Percentiles rank a stretch among this genome's conserved stretches.
These are phyloP conservation scores for Zalophus californianus DNA, from an alignment of 2,797 vertebrate genomes.

Conservation along the genomic window DNA sequence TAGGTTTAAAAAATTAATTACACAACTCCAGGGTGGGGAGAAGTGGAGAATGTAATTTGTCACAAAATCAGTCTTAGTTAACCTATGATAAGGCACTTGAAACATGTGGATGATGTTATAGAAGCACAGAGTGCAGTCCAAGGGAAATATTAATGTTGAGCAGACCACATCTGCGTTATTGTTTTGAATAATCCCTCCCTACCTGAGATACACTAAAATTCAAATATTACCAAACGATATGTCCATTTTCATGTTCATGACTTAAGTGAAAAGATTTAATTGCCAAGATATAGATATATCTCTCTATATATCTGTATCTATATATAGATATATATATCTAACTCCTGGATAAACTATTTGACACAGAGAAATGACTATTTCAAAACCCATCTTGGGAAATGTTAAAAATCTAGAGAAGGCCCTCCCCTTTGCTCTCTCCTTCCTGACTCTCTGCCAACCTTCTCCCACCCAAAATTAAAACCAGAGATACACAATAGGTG, in stretches of 20 bases:
- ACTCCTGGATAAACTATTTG: slow-evolving; percentile 52
- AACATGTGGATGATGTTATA: not conserved
- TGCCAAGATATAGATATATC: not conserved
- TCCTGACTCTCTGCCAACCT: not conserved
- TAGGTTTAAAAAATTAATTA: slow-evolving; percentile 67
- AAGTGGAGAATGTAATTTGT: slow-evolving; percentile 54
- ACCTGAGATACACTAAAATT: not conserved
- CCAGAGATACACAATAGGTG: not conserved
- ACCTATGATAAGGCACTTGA: slow-evolving; percentile 11
- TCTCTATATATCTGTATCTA: no score
- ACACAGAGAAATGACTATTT: slow-evolving; percentile 13
- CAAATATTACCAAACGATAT: not conserved
- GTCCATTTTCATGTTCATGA: slow-evolving; percentile 50
- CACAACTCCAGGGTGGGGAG: slow-evolving; percentile 29
- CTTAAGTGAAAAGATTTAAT: slow-evolving; percentile 52
- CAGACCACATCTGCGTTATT: not conserved
- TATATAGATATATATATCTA: not conserved
- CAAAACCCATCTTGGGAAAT: not conserved
- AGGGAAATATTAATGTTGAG: not conserved
- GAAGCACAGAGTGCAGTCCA: not conserved
- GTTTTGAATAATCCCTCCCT: not conserved
- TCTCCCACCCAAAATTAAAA: not conserved
- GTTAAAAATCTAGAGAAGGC: not conserved
- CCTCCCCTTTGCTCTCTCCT: not conserved
- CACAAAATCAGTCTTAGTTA: slow-evolving; percentile 25